A percentile compares a stretch with the other conserved stretches of the same genome.
phyloP scores from a whole-genome alignment of 1,140 invertebrate species.

The Yoshiicerus persimilis region DNA sequence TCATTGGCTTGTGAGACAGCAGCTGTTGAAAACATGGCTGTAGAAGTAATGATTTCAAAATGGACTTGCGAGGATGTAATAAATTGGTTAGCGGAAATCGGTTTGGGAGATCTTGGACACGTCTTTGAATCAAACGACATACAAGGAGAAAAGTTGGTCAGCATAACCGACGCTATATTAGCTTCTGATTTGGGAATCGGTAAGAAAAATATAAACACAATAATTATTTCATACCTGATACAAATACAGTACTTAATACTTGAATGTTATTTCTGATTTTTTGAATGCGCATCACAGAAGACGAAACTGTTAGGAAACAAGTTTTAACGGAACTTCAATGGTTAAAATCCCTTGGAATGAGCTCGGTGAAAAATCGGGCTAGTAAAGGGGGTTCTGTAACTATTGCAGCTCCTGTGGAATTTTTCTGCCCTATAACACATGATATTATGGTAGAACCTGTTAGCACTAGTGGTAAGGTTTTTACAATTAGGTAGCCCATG shows the following conservation, averaged over 20 bases:
- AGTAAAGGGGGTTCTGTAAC: constrained; percentile 10
- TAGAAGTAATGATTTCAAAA: constrained; percentile 51
- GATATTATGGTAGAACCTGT: constrained; percentile 78
- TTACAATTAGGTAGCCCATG: background rate
- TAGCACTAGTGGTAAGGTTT: constrained; percentile 63
- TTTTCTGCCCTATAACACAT: constrained; percentile 78
- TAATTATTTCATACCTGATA: too few relatives aligned
- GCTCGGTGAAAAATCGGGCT: constrained; percentile 31
- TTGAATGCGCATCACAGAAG: constrained; percentile 46
- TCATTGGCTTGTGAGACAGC: constrained; percentile 43
- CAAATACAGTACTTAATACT: too few relatives aligned
- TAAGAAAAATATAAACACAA: background rate
- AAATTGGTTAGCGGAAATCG: constrained; percentile 65
- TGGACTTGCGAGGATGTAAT: constrained; percentile 65
- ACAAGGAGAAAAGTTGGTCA: constrained; percentile 63
- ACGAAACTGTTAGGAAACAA: constrained; percentile 50
- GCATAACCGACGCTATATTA: constrained; percentile 60
- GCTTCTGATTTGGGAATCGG: constrained; percentile 58
- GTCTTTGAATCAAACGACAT: constrained; percentile 58
- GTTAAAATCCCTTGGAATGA: constrained; percentile 54
- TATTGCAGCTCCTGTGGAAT: constrained; percentile 63
- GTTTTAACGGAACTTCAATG: constrained; percentile 57
- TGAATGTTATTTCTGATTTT: too few relatives aligned
- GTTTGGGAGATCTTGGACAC: constrained; percentile 58
- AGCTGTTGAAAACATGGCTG: constrained; percentile 40